These are phyloP conservation scores for Atherix ibis DNA, from an alignment of 2,888 invertebrate species.

Conservation along the genomic window DNA sequence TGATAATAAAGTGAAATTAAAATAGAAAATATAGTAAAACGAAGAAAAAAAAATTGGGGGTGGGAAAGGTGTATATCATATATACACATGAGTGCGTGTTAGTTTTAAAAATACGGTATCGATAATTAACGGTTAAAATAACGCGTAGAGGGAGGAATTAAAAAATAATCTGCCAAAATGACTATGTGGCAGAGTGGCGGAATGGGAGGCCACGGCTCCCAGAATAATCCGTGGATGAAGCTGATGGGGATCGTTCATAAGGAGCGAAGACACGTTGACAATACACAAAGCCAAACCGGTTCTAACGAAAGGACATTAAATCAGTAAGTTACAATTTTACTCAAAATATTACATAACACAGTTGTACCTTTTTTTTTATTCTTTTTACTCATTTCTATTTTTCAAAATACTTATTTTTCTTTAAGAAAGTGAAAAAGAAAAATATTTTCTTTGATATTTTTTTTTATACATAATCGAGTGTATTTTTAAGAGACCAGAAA, in stretches of 20 bases:
- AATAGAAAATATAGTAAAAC: not conserved
- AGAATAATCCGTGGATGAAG: slow-evolving; percentile 72
- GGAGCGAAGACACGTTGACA: slow-evolving; percentile 52
- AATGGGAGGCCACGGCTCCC: slow-evolving; percentile 60
- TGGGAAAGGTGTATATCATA: not conserved
- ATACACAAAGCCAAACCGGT: slow-evolving; percentile 37
- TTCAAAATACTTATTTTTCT: too few relatives aligned
- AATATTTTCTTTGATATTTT: too few relatives aligned
- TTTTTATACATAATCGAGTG: too few relatives aligned
- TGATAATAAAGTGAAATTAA: not conserved
- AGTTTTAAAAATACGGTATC: too few relatives aligned
- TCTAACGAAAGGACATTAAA: slow-evolving; percentile 49
- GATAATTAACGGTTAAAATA: too few relatives aligned
- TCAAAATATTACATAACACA: too few relatives aligned
- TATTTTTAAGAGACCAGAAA: too few relatives aligned
- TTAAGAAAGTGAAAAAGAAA: too few relatives aligned
- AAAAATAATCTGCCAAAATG: slow-evolving; percentile 32
- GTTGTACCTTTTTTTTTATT: too few relatives aligned
- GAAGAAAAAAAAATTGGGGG: not conserved
- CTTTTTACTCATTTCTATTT: too few relatives aligned
- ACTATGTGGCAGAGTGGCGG: slow-evolving; percentile 66
- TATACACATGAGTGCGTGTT: not conserved
- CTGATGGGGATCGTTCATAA: slow-evolving; percentile 68
- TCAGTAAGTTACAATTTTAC: too few relatives aligned
- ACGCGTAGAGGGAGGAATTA: not conserved